Conservation (phyloP, 2,113 vertebrate genomes). For the Phoxinus phoxinus region DNA sequence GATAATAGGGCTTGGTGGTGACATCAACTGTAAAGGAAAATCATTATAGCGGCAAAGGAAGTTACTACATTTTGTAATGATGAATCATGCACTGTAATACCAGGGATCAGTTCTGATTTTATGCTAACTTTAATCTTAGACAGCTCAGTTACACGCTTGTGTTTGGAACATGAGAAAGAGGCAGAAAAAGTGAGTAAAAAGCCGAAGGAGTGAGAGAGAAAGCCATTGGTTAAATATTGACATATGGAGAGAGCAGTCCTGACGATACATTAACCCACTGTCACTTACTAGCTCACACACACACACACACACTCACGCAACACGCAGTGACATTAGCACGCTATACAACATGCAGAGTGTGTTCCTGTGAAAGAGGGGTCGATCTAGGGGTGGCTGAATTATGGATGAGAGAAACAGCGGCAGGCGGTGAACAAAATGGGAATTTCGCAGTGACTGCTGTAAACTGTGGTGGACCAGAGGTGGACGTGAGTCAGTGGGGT, state of each 20-base stretch:
- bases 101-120: neutral
- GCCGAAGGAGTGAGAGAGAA: conserved; percentile 12
- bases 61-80: neutral
- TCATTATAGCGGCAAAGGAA: neutral
- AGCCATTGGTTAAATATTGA: conserved; percentile 67
- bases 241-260: conserved; percentile 43
- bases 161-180: neutral
- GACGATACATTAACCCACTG: conserved; percentile 47
- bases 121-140: conserved; percentile 12
- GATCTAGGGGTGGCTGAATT: conserved; percentile 67
- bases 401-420: conserved; percentile 67
- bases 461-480: conserved; percentile 3
- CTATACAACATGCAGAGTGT: conserved; percentile 48
- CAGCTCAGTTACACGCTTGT: neutral
- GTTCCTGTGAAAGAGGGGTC: conserved; percentile 61
- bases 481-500: conserved; percentile 20
- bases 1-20: neutral
- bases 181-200: neutral
- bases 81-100: neutral
- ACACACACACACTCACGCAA: conserved; percentile 11
- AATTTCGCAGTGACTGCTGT: conserved; percentile 27
- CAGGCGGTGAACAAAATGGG: conserved; percentile 57
- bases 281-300: conserved; percentile 25
- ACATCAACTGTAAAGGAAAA: neutral
- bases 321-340: conserved; percentile 56